phyloP scores from a whole-genome alignment of 2,888 invertebrate species.

The Brachyptera putata region DNA sequence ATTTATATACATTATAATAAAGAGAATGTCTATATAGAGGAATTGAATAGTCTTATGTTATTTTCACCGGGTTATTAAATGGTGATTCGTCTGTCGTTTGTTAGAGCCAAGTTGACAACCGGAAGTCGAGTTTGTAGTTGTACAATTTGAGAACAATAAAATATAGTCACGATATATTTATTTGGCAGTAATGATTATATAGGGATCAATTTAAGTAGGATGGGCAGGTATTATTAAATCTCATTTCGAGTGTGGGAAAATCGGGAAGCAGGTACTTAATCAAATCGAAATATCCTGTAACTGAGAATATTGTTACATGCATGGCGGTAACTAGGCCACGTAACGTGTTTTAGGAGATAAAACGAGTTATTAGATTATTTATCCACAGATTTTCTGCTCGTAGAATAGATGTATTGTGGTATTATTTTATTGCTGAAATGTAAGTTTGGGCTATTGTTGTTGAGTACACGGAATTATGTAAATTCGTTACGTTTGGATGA shows the following conservation, averaged over 20 bases:
- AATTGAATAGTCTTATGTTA: constrained; percentile 7
- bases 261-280: neutral
- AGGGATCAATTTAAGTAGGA: constrained; percentile 16
- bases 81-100: constrained; percentile 30
- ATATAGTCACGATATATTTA: constrained; percentile 12
- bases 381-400: too few species aligned
- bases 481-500: too few species aligned
- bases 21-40: neutral
- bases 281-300: neutral
- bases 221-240: neutral
- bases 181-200: constrained; percentile 22
- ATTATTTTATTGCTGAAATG: too few species aligned
- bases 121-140: too few species aligned
- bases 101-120: constrained; percentile 30
- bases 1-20: neutral
- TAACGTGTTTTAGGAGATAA: too few species aligned
- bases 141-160: neutral
- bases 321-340: too few species aligned
- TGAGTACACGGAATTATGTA: too few species aligned
- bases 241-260: constrained; percentile 2
- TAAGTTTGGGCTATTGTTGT: too few species aligned
- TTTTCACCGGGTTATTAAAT: constrained; percentile 29
- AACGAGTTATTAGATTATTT: too few species aligned
- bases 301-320: neutral
- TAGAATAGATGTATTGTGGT: too few species aligned